Evolutionary conservation across 2,888 invertebrate genomes (phyloP).

Genomic region (Ptilodon capucinus): DNA sequence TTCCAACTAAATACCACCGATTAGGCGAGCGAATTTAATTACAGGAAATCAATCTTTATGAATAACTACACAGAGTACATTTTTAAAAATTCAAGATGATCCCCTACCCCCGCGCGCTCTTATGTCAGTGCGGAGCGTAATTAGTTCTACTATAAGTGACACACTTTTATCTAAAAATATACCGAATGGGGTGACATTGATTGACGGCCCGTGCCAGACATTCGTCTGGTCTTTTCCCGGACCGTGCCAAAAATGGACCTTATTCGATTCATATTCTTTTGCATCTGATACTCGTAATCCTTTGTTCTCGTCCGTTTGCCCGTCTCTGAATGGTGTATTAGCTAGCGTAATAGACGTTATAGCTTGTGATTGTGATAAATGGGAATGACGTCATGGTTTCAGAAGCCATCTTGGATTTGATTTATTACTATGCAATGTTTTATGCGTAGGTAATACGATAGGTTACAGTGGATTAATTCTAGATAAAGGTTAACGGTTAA

Average conservation of each 20-base stretch:
- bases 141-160: no score
- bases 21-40: no score
- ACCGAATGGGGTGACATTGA: not conserved
- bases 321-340: slow-evolving; percentile 11
- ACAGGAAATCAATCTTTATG: no score
- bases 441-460: no score
- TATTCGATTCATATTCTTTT: slow-evolving; percentile 3
- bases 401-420: not conserved
- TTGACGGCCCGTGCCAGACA: not conserved
- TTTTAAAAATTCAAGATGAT: no score
- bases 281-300: slow-evolving; percentile 25
- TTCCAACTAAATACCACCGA: no score
- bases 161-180: not conserved
- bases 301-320: slow-evolving; percentile 30
- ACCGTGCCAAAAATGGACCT: not conserved
- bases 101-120: no score
- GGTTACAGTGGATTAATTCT: no score
- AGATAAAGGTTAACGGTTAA: no score
- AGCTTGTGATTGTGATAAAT: slow-evolving; percentile 30
- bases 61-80: no score
- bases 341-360: slow-evolving; percentile 22
- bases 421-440: not conserved
- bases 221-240: not conserved
- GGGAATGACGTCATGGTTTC: slow-evolving; percentile 11
- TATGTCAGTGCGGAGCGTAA: no score